Percentiles rank a stretch among this genome's conserved stretches.
Evolutionary conservation across 2,113 vertebrate genomes (phyloP).

Genomic region (Himantopus leucocephalus): DNA sequence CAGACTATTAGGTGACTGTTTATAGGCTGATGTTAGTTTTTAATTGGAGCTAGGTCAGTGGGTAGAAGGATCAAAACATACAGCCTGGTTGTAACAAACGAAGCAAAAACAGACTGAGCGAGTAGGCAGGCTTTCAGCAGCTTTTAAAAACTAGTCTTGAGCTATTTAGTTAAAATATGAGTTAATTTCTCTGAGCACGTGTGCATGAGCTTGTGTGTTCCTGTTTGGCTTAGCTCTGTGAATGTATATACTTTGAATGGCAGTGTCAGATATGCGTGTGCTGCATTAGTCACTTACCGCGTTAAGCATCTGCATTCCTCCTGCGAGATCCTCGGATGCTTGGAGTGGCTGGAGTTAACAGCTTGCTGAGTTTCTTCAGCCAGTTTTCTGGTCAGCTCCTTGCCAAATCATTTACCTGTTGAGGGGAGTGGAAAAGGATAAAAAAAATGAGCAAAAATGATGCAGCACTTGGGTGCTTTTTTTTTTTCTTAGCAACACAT

Average conservation of each 20-base stretch:
- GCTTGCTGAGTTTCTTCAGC: background rate
- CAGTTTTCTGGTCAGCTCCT: background rate
- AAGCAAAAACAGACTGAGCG: background rate
- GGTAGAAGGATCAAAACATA: background rate
- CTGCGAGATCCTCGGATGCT: background rate
- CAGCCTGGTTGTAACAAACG: background rate
- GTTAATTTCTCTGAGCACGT: background rate
- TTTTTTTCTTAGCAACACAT: background rate
- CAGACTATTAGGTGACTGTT: background rate
- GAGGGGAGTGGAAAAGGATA: too few relatives aligned
- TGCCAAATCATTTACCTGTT: background rate
- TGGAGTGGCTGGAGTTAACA: background rate
- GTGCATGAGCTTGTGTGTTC: background rate
- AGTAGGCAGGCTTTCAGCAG: background rate
- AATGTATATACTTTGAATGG: background rate
- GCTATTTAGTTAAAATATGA: fast-evolving
- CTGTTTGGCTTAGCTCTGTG: background rate
- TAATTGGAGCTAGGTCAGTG: background rate
- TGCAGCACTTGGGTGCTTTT: background rate
- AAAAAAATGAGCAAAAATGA: background rate
- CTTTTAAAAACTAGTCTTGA: background rate
- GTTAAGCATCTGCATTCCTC: background rate
- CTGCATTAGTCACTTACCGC: background rate
- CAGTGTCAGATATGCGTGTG: background rate
- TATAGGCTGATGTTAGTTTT: background rate